Percentiles rank a stretch among this genome's conserved stretches.
These are phyloP conservation scores for Laupala kohalensis DNA, from an alignment of 1,140 invertebrate species.

Conservation along the genomic window DNA sequence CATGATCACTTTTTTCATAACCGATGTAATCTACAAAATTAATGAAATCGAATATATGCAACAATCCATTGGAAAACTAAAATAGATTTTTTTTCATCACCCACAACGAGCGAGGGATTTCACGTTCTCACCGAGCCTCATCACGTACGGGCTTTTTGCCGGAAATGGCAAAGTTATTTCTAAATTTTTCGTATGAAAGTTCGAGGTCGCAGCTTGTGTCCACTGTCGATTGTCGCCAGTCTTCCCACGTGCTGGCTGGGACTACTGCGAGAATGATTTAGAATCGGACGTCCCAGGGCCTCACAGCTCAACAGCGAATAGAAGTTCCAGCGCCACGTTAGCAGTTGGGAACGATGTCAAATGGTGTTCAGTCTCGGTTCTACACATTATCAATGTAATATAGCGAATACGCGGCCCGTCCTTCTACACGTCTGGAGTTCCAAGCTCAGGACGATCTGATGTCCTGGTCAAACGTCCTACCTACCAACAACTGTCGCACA, in stretches of 20 bases:
- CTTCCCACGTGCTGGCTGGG: not conserved
- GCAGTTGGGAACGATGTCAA: not conserved
- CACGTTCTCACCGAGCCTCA: no score
- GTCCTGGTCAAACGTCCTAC: not conserved
- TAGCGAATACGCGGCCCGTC: not conserved
- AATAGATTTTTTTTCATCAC: no score
- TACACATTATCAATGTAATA: not conserved
- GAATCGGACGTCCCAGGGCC: not conserved
- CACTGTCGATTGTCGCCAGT: not conserved
- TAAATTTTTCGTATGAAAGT: not conserved
- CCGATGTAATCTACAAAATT: no score
- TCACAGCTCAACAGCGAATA: not conserved
- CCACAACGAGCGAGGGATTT: no score
- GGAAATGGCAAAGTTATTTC: not conserved
- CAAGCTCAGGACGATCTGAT: not conserved
- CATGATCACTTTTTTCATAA: no score
- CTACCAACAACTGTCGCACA: not conserved
- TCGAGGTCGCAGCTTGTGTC: not conserved
- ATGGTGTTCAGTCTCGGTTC: not conserved
- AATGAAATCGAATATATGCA: no score
- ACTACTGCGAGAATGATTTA: not conserved
- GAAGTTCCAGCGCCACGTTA: not conserved
- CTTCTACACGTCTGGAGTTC: not conserved
- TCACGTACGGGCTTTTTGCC: not conserved
- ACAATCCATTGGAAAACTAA: no score